Evolutionary conservation across 2,888 invertebrate species (phyloP).

Genomic region (Scelioninae gen. 1): DNA sequence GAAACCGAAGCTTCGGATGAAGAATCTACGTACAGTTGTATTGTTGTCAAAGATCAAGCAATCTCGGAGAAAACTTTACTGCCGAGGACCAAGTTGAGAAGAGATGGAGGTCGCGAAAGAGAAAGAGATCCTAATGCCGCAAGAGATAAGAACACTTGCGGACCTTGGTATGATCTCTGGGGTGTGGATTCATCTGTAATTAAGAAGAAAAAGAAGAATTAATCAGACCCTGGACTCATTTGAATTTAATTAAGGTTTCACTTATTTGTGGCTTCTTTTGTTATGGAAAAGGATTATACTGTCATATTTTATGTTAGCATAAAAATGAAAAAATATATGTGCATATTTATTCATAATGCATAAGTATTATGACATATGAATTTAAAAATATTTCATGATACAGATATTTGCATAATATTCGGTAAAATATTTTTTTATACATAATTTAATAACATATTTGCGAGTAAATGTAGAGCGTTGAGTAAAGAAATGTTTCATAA

Average conservation of each 20-base stretch:
- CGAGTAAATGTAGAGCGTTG: slow-evolving; percentile 2
- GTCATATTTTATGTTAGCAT: slow-evolving; percentile 17
- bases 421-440: neutral
- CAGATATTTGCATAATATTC: no score
- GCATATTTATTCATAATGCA: no score
- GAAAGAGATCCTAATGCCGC: slow-evolving; percentile 70
- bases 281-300: slow-evolving; percentile 19
- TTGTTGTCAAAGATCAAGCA: slow-evolving; percentile 91
- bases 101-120: slow-evolving; percentile 83
- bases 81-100: slow-evolving; percentile 89
- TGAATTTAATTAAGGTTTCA: slow-evolving; percentile 41
- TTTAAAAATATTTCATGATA: no score
- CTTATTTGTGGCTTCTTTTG: slow-evolving; percentile 40
- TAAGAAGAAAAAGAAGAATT: slow-evolving; percentile 84
- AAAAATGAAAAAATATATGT: no score
- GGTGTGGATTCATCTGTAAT: slow-evolving; percentile 89
- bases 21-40: slow-evolving; percentile 87
- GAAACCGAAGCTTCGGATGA: slow-evolving; percentile 84
- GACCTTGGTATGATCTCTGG: slow-evolving; percentile 96
- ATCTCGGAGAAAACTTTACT: slow-evolving; percentile 85
- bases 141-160: slow-evolving; percentile 88
- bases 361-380: no score
- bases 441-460: neutral
- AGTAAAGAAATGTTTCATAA: neutral
- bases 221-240: slow-evolving; percentile 63